Base-by-base conservation (phyloP, 2,888 invertebrate genomes). In the Ypsolopha scabrella region DNA sequence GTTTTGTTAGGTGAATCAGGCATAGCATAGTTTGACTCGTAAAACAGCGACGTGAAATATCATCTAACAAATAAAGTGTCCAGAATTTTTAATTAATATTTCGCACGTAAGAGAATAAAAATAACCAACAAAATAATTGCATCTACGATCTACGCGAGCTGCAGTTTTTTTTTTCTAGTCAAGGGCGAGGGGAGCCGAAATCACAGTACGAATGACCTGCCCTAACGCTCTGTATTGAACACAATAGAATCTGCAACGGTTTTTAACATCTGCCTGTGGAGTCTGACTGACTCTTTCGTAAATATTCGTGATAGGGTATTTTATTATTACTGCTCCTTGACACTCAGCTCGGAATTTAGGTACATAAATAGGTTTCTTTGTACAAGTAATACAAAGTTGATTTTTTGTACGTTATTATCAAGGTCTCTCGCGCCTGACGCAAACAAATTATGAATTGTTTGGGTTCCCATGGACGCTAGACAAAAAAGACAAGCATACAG, bases 201-300 rank as follows among this genome's bases (percentile, higher is more conserved):
- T 82, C 81, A 75, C 73, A 63, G 33, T 37, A 7, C 10, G 36
- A 37, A 61, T 64, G 64, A 64, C 63, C 60, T 67, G 65, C 73
- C 73, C 73, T 73, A 76, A 69, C 74, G 70, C 61, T 68, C 57
- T 51, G 53, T 50, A 37, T 54, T 58, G 60, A 36, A 13, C 63
- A 85, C 80, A 83, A 85, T 77, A 68, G 80, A 69, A 60, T 70
- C 68, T 71, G 75, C 83, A 86, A 86, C 85, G 85, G 86, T 77
- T 82, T 79, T 73, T 63, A 76, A 80, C 85, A 86, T 85, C 85
- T 86, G 86, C 83, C 64, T 56, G 61, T 55, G 51, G 55, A 51
- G 55, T 45, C 52, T 57, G 55, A 60, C 52, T 57, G 55, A 60
- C 54, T 55, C n/a, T 44, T 14, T 2, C 14, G 37, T 8, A 39